phyloP scores from a whole-genome alignment of 2,113 vertebrate genomes.

The Pogonocichla stellata region DNA sequence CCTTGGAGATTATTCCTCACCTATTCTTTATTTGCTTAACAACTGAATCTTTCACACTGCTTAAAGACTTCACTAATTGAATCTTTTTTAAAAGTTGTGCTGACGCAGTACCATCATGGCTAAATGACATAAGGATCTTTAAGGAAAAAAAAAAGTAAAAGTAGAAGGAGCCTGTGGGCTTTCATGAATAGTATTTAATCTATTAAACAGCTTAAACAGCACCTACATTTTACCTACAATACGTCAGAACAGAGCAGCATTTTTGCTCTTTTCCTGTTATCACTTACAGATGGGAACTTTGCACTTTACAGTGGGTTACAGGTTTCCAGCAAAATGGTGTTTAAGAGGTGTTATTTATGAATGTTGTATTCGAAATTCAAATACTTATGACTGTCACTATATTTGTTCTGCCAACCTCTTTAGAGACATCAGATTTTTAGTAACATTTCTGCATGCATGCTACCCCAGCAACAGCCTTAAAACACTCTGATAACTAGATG shows the following conservation, averaged over 20 bases:
- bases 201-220: neutral
- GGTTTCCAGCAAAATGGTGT: neutral
- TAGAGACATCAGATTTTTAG: neutral
- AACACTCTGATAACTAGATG: neutral
- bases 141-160: neutral
- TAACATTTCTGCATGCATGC: neutral
- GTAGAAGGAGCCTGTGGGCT: neutral
- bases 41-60: neutral
- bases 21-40: neutral
- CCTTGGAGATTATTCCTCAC: neutral
- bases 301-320: neutral
- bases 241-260: neutral
- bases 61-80: neutral
- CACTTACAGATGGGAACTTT: neutral
- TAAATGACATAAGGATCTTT: neutral
- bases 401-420: neutral
- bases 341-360: neutral
- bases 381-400: neutral
- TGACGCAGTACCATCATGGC: neutral
- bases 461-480: neutral
- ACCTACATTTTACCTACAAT: neutral
- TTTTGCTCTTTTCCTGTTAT: neutral
- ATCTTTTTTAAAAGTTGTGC: neutral
- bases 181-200: neutral
- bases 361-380: neutral